These are phyloP conservation scores for Ophion ellenae DNA, from an alignment of 2,888 invertebrate genomes.

Conservation along the genomic window DNA sequence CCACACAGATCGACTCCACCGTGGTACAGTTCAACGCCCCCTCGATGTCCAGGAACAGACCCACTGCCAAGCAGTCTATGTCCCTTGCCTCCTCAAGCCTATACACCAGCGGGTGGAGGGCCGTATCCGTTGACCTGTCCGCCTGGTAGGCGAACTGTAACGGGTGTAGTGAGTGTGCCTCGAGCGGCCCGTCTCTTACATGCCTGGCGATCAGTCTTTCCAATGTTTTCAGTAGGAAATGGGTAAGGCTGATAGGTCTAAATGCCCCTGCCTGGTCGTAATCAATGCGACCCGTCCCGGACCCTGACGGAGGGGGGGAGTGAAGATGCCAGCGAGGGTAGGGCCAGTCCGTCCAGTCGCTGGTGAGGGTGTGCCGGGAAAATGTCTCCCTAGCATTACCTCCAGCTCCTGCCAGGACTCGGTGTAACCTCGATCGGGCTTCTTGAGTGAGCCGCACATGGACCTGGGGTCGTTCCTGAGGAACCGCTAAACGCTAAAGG, in stretches of 20 bases:
- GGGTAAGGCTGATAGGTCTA: conserved; percentile 69
- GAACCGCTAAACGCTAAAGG: conserved; percentile 30
- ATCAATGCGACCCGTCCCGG: conserved; percentile 45
- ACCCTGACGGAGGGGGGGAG: too few relatives aligned
- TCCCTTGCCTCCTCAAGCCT: conserved; percentile 39
- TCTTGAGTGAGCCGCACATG: not conserved
- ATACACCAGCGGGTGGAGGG: conserved; percentile 52
- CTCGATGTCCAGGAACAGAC: conserved; percentile 63
- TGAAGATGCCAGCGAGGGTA: too few relatives aligned
- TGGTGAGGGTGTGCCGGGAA: not conserved
- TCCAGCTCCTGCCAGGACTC: conserved; percentile 5
- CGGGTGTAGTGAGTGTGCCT: conserved; percentile 22
- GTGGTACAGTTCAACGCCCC: conserved; percentile 52
- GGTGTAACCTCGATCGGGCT: not conserved
- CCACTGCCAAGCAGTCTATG: conserved; percentile 26
- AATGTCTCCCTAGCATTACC: conserved; percentile 12
- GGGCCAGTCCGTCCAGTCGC: not conserved
- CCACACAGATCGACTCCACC: conserved; percentile 13
- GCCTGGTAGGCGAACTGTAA: conserved; percentile 67
- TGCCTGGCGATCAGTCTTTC: conserved; percentile 68
- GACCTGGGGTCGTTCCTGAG: not conserved
- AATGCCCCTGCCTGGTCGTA: conserved; percentile 58
- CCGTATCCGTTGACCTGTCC: conserved; percentile 62
- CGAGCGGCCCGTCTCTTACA: conserved; percentile 56
- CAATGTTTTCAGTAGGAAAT: conserved; percentile 68